Evolutionary conservation across 2,797 vertebrate genomes (phyloP), one percentile per base, ranked within the genome.

Genomic region (Neosilurus hyrtlii): DNA sequence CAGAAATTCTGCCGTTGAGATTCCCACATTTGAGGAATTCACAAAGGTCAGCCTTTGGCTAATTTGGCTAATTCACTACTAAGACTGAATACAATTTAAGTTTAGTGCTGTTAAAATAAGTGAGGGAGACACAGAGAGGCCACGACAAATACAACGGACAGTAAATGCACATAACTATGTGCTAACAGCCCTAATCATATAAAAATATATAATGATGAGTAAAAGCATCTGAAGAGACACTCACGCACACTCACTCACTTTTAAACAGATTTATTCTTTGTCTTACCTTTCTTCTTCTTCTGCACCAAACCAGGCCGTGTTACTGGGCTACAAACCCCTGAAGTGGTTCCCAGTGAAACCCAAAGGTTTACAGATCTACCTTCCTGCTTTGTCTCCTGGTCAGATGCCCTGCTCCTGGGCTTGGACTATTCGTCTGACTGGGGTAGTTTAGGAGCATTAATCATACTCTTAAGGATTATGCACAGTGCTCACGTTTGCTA

Each of bases 391-490:
- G 82, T 84, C 90, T 85, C 70, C 90, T 86, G 87, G 56, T 78
- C 88, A 94, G 91, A 93, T 95, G 92, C 94, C 94, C 1, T 94
- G 95, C 86, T 93, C 93, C 79, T 99, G 97, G 97, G 97, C 92
- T 85, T 99, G 98, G 97, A 91, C 94, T 2, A 91, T 99, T 72
- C 93, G 83, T 76, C 89, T 99, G 86, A 96, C 89, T 0, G 92
- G 91, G 0, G 81, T 92, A 81, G 83, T 76, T 37, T 98, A 88
- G 93, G 87, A 35, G 72, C 1, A 7, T 43, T 76, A 24, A 12
- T 77, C 56, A 66, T 70, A 22, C 5, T n/a, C 30, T 52, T 3
- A 16, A 43, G 16, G 51, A 56, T 72, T 72, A 18, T 54, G 65
- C 15, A 18, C 6, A 54, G 57, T 24, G 22, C 3, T 74, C 14